Conservation (phyloP, 2,797 vertebrate species). For the Sternotherus odoratus region DNA sequence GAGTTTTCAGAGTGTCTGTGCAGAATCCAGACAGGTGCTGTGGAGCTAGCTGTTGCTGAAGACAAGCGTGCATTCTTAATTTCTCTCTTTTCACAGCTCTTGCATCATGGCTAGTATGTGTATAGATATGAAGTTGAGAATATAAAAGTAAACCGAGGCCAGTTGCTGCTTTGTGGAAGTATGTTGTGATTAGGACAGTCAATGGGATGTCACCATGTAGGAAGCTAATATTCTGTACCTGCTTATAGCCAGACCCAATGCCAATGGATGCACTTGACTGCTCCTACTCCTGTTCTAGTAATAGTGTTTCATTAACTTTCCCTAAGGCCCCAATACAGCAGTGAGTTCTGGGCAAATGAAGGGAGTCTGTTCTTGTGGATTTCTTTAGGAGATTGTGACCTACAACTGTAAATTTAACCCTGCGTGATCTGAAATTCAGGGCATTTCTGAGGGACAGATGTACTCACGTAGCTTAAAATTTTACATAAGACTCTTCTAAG, state of each 20-base stretch:
- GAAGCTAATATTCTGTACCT: not conserved
- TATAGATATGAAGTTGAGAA: not conserved
- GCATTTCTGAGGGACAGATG: not conserved
- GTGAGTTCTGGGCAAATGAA: not conserved
- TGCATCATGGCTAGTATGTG: not conserved
- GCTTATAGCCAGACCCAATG: not conserved
- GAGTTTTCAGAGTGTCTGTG: not conserved
- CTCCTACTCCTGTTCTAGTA: not conserved
- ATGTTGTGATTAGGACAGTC: not conserved
- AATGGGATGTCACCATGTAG: rapidly evolving
- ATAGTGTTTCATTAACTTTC: not conserved
- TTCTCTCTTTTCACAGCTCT: not conserved
- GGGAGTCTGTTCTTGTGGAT: not conserved
- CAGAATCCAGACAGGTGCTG: not conserved
- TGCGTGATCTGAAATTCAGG: not conserved
- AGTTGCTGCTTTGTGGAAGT: not conserved
- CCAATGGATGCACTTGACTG: not conserved
- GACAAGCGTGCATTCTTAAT: not conserved
- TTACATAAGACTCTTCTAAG: not conserved
- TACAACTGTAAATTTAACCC: not conserved
- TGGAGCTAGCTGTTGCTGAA: not conserved
- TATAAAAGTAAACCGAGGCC: not conserved
- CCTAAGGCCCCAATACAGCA: not conserved
- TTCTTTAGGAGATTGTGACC: not conserved
- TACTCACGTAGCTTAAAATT: not conserved